Evolutionary conservation across 2,797 vertebrate genomes (phyloP).

Genomic region (Gymnodraco acuticeps): DNA sequence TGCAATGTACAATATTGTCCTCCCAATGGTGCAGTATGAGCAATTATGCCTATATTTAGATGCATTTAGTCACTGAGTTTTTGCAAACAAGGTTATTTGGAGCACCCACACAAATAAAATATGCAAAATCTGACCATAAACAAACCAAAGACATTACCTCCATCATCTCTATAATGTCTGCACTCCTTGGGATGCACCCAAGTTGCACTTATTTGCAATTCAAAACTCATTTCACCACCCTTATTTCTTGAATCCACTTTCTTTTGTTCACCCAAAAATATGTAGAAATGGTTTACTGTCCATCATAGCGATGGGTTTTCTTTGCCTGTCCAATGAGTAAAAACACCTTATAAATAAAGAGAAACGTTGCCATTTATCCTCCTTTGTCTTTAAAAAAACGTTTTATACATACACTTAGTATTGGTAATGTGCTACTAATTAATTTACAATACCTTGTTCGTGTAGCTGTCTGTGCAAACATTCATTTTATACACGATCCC

Average conservation of each 20-base stretch:
- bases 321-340: slow-evolving; percentile 14
- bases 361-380: background rate
- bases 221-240: slow-evolving; percentile 48
- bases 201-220: slow-evolving; percentile 58
- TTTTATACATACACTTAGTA: background rate
- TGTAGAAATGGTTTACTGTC: slow-evolving; percentile 23
- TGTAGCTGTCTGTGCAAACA: background rate
- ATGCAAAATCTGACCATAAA: slow-evolving; percentile 28
- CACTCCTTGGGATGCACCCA: slow-evolving; percentile 26
- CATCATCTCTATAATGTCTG: slow-evolving; percentile 34
- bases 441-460: background rate
- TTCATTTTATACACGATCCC: background rate
- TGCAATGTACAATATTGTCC: slow-evolving; percentile 13
- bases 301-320: slow-evolving; percentile 1
- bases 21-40: slow-evolving; percentile 21
- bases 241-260: slow-evolving; percentile 18
- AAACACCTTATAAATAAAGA: background rate
- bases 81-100: slow-evolving; percentile 58
- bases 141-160: slow-evolving; percentile 35
- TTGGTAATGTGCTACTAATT: background rate
- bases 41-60: slow-evolving; percentile 56
- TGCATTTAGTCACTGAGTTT: slow-evolving; percentile 23
- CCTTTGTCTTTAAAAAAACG: background rate
- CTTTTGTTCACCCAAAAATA: slow-evolving; percentile 2
- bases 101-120: slow-evolving; percentile 33